phyloP scores from a whole-genome alignment of 1,140 invertebrate genomes.

The Diorhabda carinulata region DNA sequence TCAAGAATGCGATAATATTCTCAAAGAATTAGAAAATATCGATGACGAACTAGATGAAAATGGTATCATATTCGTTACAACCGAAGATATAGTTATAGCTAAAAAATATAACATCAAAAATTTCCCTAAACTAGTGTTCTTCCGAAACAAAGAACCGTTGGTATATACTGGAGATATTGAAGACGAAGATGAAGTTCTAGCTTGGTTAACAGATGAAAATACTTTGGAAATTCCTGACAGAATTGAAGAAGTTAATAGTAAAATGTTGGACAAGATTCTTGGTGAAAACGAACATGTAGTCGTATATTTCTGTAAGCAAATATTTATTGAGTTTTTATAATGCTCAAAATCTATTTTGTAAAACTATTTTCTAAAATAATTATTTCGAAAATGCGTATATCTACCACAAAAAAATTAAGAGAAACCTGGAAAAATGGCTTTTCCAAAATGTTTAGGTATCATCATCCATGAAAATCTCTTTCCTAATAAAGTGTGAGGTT shows the following conservation, averaged over 20 bases:
- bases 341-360: too few relatives aligned
- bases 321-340: neutral
- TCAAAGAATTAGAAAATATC: constrained; percentile 86
- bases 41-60: constrained; percentile 91
- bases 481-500: too few relatives aligned
- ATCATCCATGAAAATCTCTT: too few relatives aligned
- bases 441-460: too few relatives aligned
- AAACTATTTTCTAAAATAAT: too few relatives aligned
- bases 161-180: constrained; percentile 72
- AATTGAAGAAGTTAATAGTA: constrained; percentile 89
- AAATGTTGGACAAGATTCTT: constrained; percentile 88
- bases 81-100: constrained; percentile 75
- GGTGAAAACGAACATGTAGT: constrained; percentile 84
- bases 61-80: constrained; percentile 90
- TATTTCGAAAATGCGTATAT: neutral
- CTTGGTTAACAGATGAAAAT: constrained; percentile 89
- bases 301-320: constrained; percentile 85
- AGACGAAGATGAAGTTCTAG: constrained; percentile 85
- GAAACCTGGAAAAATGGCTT: too few relatives aligned
- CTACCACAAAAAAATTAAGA: neutral
- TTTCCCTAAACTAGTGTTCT: constrained; percentile 84
- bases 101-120: constrained; percentile 82
- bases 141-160: constrained; percentile 83
- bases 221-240: constrained; percentile 87
- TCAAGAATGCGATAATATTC: constrained; percentile 77